A percentile compares a stretch with the other conserved stretches of the same genome.
These are phyloP conservation scores for Pagrus major DNA, from an alignment of 2,113 vertebrate genomes.

Conservation along the genomic window DNA sequence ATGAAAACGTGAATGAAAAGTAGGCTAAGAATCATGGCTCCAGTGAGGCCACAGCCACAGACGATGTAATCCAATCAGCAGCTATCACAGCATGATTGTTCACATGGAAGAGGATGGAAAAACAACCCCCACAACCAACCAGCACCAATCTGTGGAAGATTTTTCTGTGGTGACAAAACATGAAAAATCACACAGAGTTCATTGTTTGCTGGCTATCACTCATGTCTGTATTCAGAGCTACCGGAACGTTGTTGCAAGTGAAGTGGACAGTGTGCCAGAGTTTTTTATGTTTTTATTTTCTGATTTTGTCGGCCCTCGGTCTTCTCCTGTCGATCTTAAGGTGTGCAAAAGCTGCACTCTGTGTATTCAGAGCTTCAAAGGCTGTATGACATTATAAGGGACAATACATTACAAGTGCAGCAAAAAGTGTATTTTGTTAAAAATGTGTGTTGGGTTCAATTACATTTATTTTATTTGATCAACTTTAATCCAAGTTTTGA, in stretches of 20 bases:
- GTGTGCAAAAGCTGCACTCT: no score
- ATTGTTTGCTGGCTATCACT: constrained; percentile 44
- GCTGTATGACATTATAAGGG: constrained; percentile 17
- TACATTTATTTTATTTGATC: background rate
- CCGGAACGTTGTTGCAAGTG: no score
- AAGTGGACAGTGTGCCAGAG: no score
- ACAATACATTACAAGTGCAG: constrained; percentile 17
- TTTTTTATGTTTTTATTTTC: no score
- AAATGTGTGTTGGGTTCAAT: background rate
- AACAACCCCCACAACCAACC: constrained; percentile 5
- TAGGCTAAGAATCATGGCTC: constrained; percentile 12
- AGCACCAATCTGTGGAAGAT: constrained; percentile 33
- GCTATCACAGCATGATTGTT: constrained; percentile 15
- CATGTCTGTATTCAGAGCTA: constrained; percentile 37
- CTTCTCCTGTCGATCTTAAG: no score
- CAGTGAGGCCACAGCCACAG: constrained; percentile 23
- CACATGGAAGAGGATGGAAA: constrained; percentile 6
- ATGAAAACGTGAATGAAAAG: background rate
- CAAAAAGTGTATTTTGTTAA: background rate
- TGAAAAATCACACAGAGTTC: constrained; percentile 42
- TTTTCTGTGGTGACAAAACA: constrained; percentile 36
- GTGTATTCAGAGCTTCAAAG: constrained; percentile 37
- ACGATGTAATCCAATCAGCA: constrained; percentile 29
- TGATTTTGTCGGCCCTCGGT: no score
- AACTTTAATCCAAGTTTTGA: background rate